Conservation (phyloP, 2,113 vertebrate species). For the Alces alces region DNA sequence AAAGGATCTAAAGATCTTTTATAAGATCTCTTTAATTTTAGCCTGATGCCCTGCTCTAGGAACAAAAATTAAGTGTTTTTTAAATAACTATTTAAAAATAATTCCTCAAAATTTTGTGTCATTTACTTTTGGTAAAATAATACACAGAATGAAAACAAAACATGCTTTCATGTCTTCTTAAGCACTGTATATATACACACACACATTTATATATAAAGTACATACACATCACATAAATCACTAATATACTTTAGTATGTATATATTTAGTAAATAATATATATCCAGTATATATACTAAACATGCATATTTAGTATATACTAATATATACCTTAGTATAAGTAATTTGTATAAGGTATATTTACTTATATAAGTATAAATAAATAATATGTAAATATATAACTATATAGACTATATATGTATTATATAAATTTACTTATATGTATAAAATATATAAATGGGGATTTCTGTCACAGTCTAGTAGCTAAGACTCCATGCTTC, state of each 20-base stretch:
- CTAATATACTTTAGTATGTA: not conserved
- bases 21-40: not conserved
- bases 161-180: not conserved
- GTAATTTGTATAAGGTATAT: not conserved
- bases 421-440: not conserved
- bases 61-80: constrained; percentile 6
- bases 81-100: not conserved
- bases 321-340: not conserved
- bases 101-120: not conserved
- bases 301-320: too few relatives aligned
- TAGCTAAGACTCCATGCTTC: not conserved
- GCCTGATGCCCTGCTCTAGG: not conserved
- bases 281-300: not conserved
- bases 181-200: not conserved
- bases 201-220: not conserved
- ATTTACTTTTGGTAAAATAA: not conserved
- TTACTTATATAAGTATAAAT: not conserved
- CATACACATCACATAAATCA: not conserved
- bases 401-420: not conserved
- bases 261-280: not conserved
- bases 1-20: not conserved
- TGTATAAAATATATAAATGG: not conserved
- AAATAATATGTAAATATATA: not conserved
- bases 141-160: not conserved
- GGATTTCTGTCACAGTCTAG: not conserved